Evolutionary conservation across 2,797 vertebrate species (phyloP).

Genomic region (Strix occidentalis): DNA sequence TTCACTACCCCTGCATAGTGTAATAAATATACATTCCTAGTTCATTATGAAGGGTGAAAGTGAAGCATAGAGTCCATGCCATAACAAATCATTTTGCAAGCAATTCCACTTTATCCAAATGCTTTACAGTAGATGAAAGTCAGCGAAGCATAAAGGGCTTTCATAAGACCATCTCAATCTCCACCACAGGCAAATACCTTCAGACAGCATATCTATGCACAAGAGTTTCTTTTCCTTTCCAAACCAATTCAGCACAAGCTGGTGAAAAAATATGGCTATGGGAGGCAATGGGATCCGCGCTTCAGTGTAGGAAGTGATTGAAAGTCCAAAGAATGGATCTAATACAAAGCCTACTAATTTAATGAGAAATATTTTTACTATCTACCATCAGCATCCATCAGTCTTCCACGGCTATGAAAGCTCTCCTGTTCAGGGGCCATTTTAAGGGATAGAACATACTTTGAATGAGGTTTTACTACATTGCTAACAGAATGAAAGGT

Average conservation of each 20-base stretch:
- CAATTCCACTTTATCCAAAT: slow-evolving; percentile 6
- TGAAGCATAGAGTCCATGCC: not conserved
- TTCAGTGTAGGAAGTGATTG: not conserved
- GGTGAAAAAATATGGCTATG: not conserved
- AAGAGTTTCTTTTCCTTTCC: not conserved
- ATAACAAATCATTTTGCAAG: slow-evolving; percentile 19
- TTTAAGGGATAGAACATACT: not conserved
- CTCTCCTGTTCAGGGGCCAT: not conserved
- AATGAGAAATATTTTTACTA: not conserved
- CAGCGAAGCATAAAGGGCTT: not conserved
- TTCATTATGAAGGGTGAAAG: slow-evolving; percentile 6
- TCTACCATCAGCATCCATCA: not conserved
- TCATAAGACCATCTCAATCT: not conserved
- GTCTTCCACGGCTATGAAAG: not conserved
- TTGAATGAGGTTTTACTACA: not conserved
- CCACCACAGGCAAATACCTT: not conserved
- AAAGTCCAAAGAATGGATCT: not conserved
- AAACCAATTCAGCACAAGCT: not conserved
- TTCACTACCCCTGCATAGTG: not conserved
- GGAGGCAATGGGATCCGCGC: not conserved
- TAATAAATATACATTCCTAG: slow-evolving; percentile 28
- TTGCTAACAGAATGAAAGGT: not conserved
- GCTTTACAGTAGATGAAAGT: slow-evolving; percentile 1
- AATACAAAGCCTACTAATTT: not conserved
- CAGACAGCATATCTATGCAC: not conserved